phyloP scores from a whole-genome alignment of 2,113 vertebrate genomes.

The Paradoxurus hermaphroditus region DNA sequence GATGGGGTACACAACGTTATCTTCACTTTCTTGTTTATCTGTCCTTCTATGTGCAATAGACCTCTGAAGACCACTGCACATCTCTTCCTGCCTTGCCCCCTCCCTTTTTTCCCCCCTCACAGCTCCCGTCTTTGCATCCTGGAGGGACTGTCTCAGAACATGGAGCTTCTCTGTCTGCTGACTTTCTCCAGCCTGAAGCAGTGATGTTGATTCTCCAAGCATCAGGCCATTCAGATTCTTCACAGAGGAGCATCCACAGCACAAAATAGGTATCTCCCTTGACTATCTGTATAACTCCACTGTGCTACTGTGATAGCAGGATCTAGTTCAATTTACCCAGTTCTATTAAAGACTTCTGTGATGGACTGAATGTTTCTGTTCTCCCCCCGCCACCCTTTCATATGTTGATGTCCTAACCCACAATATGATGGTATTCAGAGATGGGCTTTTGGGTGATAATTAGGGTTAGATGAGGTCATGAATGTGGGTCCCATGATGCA shows the following conservation, averaged over 20 bases:
- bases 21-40: not conserved
- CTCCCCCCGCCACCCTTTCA: not conserved
- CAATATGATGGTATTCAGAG: not conserved
- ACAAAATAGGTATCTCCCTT: not conserved
- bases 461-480: not conserved
- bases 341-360: not conserved
- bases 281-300: not conserved
- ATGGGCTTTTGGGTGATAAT: not conserved
- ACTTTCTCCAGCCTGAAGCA: not conserved
- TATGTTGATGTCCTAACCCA: not conserved
- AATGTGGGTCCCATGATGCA: not conserved
- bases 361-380: not conserved
- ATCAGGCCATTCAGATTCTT: not conserved
- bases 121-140: not conserved
- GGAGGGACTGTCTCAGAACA: not conserved
- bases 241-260: rapidly evolving
- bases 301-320: not conserved
- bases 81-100: not conserved
- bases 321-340: not conserved
- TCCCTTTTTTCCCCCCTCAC: not conserved
- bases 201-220: not conserved
- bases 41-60: not conserved
- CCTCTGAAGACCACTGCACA: not conserved
- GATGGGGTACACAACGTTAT: rapidly evolving
- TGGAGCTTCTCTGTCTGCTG: not conserved